Base-by-base conservation (phyloP, 2,888 invertebrate genomes). In the Linnaemya tessellans region DNA sequence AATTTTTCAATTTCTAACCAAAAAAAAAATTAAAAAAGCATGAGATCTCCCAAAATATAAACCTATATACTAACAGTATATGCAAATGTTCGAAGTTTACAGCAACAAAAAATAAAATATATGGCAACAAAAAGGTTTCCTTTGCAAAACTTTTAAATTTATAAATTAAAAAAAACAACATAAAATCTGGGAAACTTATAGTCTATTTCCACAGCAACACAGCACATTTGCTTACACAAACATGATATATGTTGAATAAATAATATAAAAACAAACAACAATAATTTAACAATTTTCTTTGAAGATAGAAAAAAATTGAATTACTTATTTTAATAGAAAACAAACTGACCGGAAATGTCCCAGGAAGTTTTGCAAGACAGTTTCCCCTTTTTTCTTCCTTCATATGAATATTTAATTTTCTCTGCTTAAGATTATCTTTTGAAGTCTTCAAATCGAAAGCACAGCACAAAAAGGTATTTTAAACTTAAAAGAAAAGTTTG, bases 341-440 rank as follows among this genome's bases (percentile, higher is more conserved):
- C 65, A 58, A 84, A 62, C 75, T 64, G 65, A 80, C 80, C 70
- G 58, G 68, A 84, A 80, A 80, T 60, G 35, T 51, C 11, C 30
- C 0, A 38, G 13, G 8, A 41, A 74, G 7, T 56, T 49, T 58
- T 58, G 58, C 67, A 11, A 65, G 20, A 58, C n/a, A 15, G 30
- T 20, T 43, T 51, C 13, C 43, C 22, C 46, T 65, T 49, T 60
- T 13, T 13, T 15, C 9, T 25, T 1, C 25, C 8, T n/a, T n/a
- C n/a, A n/a, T n/a, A n/a, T n/a, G n/a, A n/a, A n/a, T n/a, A n/a
- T n/a, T n/a, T n/a, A n/a, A n/a, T n/a, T n/a, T n/a, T n/a, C n/a
- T 35, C 3, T 35, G 35, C 35, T 20, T 13, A 20, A 8, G 51
- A 11, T 22, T 22, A 11, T 54, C 8, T 18, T 22, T 54, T 10